Evolutionary conservation across 2,888 invertebrate species (phyloP), one percentile per base, ranked within the genome.

Genomic region (Cantharis nigra): DNA sequence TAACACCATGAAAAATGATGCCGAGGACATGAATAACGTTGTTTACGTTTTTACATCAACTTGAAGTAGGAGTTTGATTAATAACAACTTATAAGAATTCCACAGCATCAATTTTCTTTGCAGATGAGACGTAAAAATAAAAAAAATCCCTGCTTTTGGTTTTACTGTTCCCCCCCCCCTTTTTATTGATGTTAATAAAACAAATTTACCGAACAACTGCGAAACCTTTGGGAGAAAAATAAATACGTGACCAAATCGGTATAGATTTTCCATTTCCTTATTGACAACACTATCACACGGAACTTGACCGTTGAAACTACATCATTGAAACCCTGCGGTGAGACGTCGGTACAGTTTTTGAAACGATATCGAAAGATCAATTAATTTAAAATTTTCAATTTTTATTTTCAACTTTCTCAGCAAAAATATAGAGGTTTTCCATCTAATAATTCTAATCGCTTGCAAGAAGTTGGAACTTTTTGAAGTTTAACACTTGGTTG

Each of bases 401-500:
- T 49, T n/a, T 49, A 49, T n/a, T 49, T 49, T 49, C 5, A 49
- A n/a, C n/a, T 49, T 49, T 49, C 9, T 4, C 49, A n/a, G 49
- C 49, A 49, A 49, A 49, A 49, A 49, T 49, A 49, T 9, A 0
- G 49, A n/a, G 49, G 49, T 49, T 49, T 16, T 49, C n/a, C 49
- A 49, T 49, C 49, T 49, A 49, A 49, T 49, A 49, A 49, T 49
- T 49, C 13, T 18, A 70, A 49, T 16, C 18, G 33, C 16, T 26
- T 63, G 26, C 71, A 71, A 71, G 71, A 71, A 71, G 63, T 63
- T 16, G 63, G 26, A 71, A 71, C 63, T 71, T 63, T 16, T 63
- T 26, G 26, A 71, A 71, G 14, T 71, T 71, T 49, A 49, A 71
- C 63, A 62, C 63, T 62, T 63, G 63, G 14, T 13, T 26, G 23